These are phyloP conservation scores for Metaphire vulgaris DNA, from an alignment of 1,140 invertebrate species.

Conservation along the genomic window DNA sequence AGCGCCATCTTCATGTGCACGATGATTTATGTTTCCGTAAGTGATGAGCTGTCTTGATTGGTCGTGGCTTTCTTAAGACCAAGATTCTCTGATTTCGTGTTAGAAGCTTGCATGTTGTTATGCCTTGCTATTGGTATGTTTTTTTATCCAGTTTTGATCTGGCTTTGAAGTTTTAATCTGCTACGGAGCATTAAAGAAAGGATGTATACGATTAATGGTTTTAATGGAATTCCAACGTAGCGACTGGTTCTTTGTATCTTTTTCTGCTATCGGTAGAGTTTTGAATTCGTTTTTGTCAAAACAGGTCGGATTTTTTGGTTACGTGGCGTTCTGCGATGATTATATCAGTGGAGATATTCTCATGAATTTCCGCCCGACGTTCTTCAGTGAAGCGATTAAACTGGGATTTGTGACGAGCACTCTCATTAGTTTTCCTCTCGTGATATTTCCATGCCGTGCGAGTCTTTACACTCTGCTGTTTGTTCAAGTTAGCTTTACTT, in stretches of 20 bases:
- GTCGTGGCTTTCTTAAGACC: too few species aligned
- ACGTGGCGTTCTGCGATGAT: constrained; percentile 78
- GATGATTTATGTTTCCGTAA: constrained; percentile 58
- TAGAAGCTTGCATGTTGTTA: too few species aligned
- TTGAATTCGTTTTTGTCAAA: constrained; percentile 15
- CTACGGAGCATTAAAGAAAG: too few species aligned
- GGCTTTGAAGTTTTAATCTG: too few species aligned
- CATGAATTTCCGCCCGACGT: constrained; percentile 70
- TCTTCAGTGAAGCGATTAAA: constrained; percentile 59
- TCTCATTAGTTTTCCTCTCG: constrained; percentile 89
- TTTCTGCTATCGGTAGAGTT: too few species aligned
- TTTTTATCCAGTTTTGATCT: too few species aligned
- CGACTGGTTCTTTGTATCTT: too few species aligned
- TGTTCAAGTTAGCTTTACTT: constrained; percentile 64
- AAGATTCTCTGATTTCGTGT: too few species aligned
- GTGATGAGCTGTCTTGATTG: too few species aligned
- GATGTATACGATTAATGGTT: too few species aligned
- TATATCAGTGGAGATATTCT: constrained; percentile 73
- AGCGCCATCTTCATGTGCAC: constrained; percentile 87
- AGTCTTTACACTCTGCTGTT: constrained; percentile 87
- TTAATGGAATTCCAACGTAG: too few species aligned
- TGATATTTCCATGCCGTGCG: constrained; percentile 90
- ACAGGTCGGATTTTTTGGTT: constrained; percentile 85
- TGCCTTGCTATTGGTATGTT: too few species aligned
- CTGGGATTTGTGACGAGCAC: constrained; percentile 89